phyloP scores from a whole-genome alignment of 2,797 vertebrate genomes.

The Cuculus canorus region DNA sequence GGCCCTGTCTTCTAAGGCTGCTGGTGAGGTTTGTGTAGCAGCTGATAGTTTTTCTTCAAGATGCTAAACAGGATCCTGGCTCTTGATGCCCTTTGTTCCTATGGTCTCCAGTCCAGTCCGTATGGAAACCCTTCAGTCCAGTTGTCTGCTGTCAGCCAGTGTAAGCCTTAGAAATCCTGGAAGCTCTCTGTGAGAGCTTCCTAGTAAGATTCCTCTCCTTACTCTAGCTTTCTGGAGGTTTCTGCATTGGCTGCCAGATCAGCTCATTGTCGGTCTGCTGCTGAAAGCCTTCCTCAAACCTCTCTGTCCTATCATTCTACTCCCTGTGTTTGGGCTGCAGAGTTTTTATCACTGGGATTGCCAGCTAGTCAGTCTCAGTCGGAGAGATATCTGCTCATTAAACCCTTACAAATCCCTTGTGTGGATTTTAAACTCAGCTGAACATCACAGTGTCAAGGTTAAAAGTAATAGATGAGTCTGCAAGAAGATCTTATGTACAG shows the following conservation, averaged over 20 bases:
- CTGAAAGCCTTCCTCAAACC: not conserved
- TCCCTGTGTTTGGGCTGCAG: not conserved
- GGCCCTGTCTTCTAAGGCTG: not conserved
- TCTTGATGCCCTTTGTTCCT: not conserved
- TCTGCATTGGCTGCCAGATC: not conserved
- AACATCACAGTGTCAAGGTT: not conserved
- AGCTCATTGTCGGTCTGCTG: not conserved
- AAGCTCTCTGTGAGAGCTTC: not conserved
- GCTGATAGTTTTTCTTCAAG: not conserved
- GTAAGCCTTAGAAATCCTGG: not conserved
- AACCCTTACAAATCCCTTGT: not conserved
- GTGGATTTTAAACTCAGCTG: not conserved
- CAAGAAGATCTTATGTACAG: not conserved
- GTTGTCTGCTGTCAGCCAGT: not conserved
- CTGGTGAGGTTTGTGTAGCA: not conserved
- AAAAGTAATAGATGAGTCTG: not conserved
- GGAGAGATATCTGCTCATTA: not conserved
- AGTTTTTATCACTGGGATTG: not conserved
- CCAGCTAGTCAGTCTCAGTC: not conserved
- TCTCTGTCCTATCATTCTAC: not conserved
- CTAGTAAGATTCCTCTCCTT: not conserved
- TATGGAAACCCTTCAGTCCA: not conserved
- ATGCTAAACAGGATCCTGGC: not conserved
- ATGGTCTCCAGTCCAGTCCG: not conserved
- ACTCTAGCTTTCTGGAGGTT: not conserved